These are phyloP conservation scores for Ellobium chinense DNA, from an alignment of 2,888 invertebrate species.

Conservation along the genomic window DNA sequence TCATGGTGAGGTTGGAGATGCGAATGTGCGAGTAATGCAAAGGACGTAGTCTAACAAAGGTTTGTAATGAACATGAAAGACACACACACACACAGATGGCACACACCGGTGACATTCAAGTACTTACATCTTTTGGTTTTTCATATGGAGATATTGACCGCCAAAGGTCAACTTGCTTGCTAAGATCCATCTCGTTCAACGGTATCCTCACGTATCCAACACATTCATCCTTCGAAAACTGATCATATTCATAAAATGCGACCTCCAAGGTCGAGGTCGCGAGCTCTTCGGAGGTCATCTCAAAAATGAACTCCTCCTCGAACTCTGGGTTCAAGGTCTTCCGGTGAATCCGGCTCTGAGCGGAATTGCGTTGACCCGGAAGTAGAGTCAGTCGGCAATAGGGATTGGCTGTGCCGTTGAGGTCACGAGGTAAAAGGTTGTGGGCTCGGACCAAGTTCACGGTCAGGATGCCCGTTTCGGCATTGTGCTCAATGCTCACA, in stretches of 20 bases:
- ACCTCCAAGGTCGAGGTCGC: conserved; percentile 83
- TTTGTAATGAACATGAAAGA: too few relatives aligned
- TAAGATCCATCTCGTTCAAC: conserved; percentile 82
- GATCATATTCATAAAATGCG: conserved; percentile 84
- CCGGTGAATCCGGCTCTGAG: conserved; percentile 81
- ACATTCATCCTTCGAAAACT: conserved; percentile 83
- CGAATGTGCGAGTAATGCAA: too few relatives aligned
- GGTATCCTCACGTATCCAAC: conserved; percentile 84
- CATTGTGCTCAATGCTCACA: conserved; percentile 83
- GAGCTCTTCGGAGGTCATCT: conserved; percentile 80
- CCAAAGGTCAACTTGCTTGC: conserved; percentile 82
- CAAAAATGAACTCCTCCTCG: conserved; percentile 86
- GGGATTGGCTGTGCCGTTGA: conserved; percentile 80
- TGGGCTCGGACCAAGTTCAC: conserved; percentile 85
- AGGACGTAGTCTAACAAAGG: too few relatives aligned
- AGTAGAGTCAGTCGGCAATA: conserved; percentile 93
- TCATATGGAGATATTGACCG: conserved; percentile 79
- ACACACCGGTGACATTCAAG: background rate
- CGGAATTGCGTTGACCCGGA: conserved; percentile 83
- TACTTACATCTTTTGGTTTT: conserved; percentile 53
- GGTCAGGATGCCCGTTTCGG: conserved; percentile 83
- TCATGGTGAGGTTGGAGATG: too few relatives aligned
- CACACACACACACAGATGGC: background rate
- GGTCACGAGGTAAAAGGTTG: conserved; percentile 73
- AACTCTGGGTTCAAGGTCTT: conserved; percentile 85